phyloP scores from a whole-genome alignment of 2,113 vertebrate genomes.

The Brachypteracias leptosomus region DNA sequence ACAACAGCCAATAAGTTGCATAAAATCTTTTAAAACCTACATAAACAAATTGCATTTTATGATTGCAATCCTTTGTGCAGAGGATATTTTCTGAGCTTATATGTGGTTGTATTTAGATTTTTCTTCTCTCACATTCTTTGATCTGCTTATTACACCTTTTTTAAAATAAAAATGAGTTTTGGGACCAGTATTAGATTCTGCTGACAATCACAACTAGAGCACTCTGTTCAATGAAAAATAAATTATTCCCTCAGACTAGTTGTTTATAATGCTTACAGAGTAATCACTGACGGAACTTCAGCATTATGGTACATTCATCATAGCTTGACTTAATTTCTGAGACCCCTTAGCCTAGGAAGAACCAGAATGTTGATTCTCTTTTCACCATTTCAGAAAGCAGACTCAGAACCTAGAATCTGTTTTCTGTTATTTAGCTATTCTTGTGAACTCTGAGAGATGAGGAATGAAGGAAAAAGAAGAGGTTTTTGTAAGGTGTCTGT shows the following conservation, averaged over 20 bases:
- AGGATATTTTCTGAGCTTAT: background rate
- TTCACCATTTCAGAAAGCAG: slow-evolving; percentile 39
- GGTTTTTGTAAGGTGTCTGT: background rate
- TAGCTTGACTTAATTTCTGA: slow-evolving; percentile 40
- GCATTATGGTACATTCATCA: slow-evolving; percentile 28
- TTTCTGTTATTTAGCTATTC: slow-evolving; percentile 20
- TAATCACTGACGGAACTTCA: slow-evolving; percentile 39
- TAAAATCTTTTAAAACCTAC: background rate
- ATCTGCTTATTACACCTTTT: slow-evolving; percentile 30
- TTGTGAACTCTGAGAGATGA: slow-evolving; percentile 23
- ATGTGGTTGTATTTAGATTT: background rate
- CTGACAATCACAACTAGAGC: slow-evolving; percentile 21
- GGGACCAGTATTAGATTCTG: slow-evolving; percentile 19
- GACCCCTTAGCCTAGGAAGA: slow-evolving; percentile 27
- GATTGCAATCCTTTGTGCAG: background rate
- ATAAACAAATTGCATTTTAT: background rate
- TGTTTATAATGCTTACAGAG: slow-evolving; percentile 21
- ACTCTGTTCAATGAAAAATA: slow-evolving; percentile 17
- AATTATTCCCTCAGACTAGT: slow-evolving; percentile 16
- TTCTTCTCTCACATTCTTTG: slow-evolving; percentile 35
- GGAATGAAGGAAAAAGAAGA: background rate
- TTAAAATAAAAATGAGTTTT: slow-evolving; percentile 41
- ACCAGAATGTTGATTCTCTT: background rate
- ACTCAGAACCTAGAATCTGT: background rate
- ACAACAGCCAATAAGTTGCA: background rate